Conservation (phyloP, 1,140 invertebrate species). For the Gonatopus flavifemur region DNA sequence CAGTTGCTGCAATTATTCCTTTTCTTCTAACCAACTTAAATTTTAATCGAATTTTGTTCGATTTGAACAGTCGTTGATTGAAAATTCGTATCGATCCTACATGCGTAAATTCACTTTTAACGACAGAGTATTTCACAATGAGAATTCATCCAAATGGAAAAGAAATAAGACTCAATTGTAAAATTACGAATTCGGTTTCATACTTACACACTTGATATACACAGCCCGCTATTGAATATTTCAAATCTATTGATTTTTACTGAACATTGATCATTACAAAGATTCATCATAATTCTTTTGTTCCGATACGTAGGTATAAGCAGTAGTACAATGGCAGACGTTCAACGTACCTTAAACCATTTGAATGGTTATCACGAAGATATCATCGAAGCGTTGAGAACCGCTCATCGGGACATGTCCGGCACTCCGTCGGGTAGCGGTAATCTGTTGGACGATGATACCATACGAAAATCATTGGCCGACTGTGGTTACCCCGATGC, state of each 20-base stretch:
- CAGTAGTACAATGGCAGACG: slow-evolving; percentile 69
- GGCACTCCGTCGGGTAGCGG: slow-evolving; percentile 65
- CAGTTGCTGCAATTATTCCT: too few species aligned
- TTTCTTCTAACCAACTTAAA: too few species aligned
- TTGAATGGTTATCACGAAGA: slow-evolving; percentile 92
- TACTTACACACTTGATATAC: slow-evolving; percentile 71
- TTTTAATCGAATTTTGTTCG: too few species aligned
- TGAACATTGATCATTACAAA: too few species aligned
- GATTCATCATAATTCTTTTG: too few species aligned
- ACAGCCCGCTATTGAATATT: slow-evolving; percentile 70
- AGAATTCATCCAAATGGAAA: too few species aligned
- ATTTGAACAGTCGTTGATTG: too few species aligned
- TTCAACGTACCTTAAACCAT: slow-evolving; percentile 81
- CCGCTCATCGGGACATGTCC: slow-evolving; percentile 69
- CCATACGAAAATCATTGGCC: slow-evolving; percentile 66
- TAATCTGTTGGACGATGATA: slow-evolving; percentile 63
- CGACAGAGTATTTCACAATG: too few species aligned
- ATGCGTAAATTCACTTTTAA: too few species aligned
- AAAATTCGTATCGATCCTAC: too few species aligned
- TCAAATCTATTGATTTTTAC: too few species aligned
- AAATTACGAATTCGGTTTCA: neutral
- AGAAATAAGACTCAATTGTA: too few species aligned
- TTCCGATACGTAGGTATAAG: slow-evolving; percentile 60
- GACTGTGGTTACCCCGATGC: slow-evolving; percentile 66
- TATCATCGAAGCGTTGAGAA: slow-evolving; percentile 83